Evolutionary conservation across 2,888 invertebrate genomes (phyloP).

Genomic region (Noctuana brunneofusca): DNA sequence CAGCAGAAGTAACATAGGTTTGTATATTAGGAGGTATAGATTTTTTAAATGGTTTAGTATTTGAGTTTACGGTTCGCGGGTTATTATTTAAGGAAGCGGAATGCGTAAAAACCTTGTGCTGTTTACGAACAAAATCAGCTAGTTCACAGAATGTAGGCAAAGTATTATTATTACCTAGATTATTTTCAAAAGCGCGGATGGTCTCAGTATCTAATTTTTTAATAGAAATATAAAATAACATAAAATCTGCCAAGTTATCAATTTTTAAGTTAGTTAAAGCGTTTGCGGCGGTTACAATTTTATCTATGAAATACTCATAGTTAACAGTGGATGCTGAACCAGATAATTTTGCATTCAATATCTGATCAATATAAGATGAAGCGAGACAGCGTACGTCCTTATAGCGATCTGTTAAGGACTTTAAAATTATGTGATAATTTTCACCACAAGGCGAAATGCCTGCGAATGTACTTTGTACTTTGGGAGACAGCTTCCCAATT

Average conservation of each 20-base stretch:
- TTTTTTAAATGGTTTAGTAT: background rate
- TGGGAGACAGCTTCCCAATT: background rate
- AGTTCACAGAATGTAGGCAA: background rate
- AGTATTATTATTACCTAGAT: background rate
- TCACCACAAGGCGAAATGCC: constrained; percentile 3
- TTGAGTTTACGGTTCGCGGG: background rate
- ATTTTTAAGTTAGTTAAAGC: background rate
- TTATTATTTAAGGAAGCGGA: background rate
- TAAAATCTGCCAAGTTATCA: background rate
- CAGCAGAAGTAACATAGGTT: background rate
- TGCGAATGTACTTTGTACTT: background rate
- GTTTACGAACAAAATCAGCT: background rate
- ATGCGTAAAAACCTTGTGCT: background rate
- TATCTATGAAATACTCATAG: background rate
- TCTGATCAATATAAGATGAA: background rate
- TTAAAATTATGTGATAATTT: background rate
- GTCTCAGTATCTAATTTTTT: constrained; percentile 1
- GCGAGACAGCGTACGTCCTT: background rate
- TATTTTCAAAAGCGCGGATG: constrained; percentile 1
- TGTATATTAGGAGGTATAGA: background rate
- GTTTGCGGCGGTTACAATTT: background rate
- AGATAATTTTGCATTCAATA: background rate
- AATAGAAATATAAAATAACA: background rate
- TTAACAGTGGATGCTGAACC: background rate
- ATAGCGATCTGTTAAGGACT: background rate